These are phyloP conservation scores for Sebastes steindachneri DNA, from an alignment of 2,797 vertebrate species.

Conservation along the genomic window DNA sequence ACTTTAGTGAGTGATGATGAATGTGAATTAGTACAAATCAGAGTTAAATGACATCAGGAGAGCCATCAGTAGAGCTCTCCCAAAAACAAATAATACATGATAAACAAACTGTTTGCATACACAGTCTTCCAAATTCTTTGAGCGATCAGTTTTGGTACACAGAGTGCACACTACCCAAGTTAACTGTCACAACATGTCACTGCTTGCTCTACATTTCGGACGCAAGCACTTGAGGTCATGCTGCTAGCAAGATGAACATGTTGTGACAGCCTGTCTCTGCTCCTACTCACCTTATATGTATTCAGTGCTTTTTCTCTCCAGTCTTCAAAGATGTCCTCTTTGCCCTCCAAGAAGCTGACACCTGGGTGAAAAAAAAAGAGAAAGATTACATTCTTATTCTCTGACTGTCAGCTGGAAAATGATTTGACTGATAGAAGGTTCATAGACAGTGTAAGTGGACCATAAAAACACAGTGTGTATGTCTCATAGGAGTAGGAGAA, in stretches of 20 bases:
- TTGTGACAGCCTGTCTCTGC: not conserved
- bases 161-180: not conserved
- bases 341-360: slow-evolving; percentile 89
- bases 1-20: not conserved
- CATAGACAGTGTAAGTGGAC: not conserved
- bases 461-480: not conserved
- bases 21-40: not conserved
- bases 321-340: slow-evolving; percentile 89
- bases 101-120: not conserved
- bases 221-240: not conserved
- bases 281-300: slow-evolving; percentile 88
- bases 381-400: not conserved
- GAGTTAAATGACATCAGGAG: not conserved
- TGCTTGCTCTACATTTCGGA: not conserved
- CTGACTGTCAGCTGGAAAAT: not conserved
- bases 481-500: not conserved
- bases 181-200: not conserved
- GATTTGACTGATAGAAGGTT: not conserved
- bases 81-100: not conserved
- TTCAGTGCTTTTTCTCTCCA: slow-evolving; percentile 92
- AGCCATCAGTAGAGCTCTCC: not conserved
- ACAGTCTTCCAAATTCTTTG: not conserved
- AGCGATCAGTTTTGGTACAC: not conserved
- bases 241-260: not conserved
- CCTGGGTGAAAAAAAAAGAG: slow-evolving; percentile 72